Evolutionary conservation across 30 jellyfish, hydroid and myxozoan species (phyloP), one percentile per base, ranked within the genome.

Genomic region (Cassiopea xamachana): DNA sequence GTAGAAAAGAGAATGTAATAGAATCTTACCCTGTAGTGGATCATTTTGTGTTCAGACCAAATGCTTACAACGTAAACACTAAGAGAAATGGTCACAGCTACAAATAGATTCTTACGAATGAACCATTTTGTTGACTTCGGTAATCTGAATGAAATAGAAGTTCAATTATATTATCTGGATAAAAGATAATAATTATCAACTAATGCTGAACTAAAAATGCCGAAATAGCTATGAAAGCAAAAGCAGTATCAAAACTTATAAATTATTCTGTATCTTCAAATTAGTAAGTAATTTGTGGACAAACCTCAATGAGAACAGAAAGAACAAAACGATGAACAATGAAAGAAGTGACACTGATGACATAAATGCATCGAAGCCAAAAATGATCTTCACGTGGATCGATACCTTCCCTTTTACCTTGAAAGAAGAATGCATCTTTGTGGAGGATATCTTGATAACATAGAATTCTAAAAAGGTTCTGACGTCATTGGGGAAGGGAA

Each of bases 41-140:
- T 62, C 77, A 88, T 48, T 43, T 71, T 77, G 60, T 51, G 39
- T 46, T 77, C 81, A 12, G 84, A 1, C 96, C 96, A 89, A 50
- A 17, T 89, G 19, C 87, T 83, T 1, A 80, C 18, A 13, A 75
- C 89, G 71, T 89, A 73, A 46, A 80, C 18, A 49, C 61, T 39
- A 1, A 46, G 49, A 15, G 82, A 14, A 69, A 72, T 44, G 60
- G 62, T 27, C 62, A 81, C 18, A 17, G 89, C 87, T 2, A 67
- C 70, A 48, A 81, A 77, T 43, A 89, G 74, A 47, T 89, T 89
- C 82, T 80, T 89, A 61, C 85, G 89, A 13, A 89, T 89, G 82
- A 80, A 77, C 48, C 77, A 59, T 62, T 89, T 89, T 18, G 91
- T 79, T 73, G 96, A 80, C 44, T n/a, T 39, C 9, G 78, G 92